Conservation (phyloP, 2,888 invertebrate species). For the Callinectes sapidus region DNA sequence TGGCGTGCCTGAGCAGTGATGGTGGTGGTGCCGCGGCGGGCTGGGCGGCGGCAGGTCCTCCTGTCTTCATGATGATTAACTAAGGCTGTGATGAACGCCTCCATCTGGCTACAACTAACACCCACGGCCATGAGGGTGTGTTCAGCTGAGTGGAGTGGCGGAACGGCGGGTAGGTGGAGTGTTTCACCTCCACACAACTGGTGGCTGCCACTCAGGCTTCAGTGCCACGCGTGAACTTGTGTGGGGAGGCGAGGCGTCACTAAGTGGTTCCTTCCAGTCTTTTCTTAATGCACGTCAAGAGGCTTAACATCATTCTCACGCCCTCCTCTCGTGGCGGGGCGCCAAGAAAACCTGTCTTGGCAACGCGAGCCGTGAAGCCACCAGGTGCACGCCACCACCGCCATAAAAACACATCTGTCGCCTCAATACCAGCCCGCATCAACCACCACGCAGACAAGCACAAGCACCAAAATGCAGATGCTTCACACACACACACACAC, state of each 20-base stretch:
- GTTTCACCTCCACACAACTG: too few relatives aligned
- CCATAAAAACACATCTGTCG: neutral
- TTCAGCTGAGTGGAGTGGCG: neutral
- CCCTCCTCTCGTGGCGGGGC: neutral
- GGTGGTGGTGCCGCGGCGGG: neutral
- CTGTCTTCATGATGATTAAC: neutral
- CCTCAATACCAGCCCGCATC: neutral
- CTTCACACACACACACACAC: neutral
- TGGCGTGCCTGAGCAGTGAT: neutral
- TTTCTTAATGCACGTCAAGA: neutral
- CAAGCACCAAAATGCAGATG: neutral
- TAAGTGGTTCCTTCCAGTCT: neutral
- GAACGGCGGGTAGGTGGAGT: too few relatives aligned
- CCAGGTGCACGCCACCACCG: neutral
- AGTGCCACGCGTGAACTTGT: neutral
- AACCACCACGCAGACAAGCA: neutral
- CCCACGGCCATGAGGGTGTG: neutral
- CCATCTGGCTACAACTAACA: neutral
- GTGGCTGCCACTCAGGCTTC: too few relatives aligned
- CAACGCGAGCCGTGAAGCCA: neutral
- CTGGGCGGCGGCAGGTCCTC: neutral
- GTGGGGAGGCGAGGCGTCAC: neutral
- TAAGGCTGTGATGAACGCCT: neutral
- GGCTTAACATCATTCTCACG: neutral
- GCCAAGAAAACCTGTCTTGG: neutral